Evolutionary conservation across 1,140 invertebrate genomes (phyloP), one percentile per base, ranked within the genome.

Genomic region (Drosophila melanica): DNA sequence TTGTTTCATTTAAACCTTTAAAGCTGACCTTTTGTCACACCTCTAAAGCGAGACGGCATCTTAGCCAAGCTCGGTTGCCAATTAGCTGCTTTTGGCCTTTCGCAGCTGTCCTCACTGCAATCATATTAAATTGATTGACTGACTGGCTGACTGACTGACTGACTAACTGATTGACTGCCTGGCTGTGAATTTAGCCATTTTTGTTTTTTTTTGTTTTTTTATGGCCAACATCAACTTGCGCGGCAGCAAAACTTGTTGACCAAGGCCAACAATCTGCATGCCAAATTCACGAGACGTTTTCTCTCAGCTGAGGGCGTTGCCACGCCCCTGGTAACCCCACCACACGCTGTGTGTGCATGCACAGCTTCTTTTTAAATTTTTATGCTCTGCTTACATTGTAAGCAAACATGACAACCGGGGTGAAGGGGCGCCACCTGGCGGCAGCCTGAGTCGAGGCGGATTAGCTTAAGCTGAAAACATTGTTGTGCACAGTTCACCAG

Each of bases 261-360:
- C 81, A 86, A 86, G 81, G 81, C 73, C 77, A 87, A 51, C 78
- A 53, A 72, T 73, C 77, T 84, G 81, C 77, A 75, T 78, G 66
- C 71, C 20, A 58, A 66, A 78, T 66, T 75, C 65, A 58, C 77
- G 55, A 58, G 63, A 53, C 37, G 51, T 71, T 57, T 71, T 57
- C 62, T 27, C 27, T 27, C 1, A 27, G 27, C 6, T 27, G 27
- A 6, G 27, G 27, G 27, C 27, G 27, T 27, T 27, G 27, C 5
- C 27, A 27, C 27, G 27, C 27, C 27, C 27, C 27, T 27, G 4
- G 0, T 27, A 6, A 7, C 27, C 27, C 27, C 5, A 7, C 5
- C 27, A 42, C 12, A 14, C 5, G 12, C 37, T 10, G 35, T 27
- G 20, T 20, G 20, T 27, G 27, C 27, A 27, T 27, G n/a, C 33